Evolutionary conservation across 2,113 vertebrate species (phyloP).

Genomic region (Donacobius atricapilla): DNA sequence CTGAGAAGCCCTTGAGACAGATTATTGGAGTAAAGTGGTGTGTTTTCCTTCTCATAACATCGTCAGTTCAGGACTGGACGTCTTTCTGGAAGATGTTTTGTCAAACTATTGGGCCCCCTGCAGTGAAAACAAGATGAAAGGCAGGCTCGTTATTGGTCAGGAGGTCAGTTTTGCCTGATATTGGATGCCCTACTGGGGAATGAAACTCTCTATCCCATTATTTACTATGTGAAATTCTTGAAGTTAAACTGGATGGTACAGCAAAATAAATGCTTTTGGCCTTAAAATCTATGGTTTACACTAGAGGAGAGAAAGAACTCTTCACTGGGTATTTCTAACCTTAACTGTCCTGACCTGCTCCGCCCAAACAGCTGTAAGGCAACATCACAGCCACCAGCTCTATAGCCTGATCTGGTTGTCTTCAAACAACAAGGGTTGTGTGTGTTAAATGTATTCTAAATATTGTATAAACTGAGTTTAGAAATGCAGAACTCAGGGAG

Average conservation of each 20-base stretch:
- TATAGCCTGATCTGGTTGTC: not conserved
- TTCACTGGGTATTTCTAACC: not conserved
- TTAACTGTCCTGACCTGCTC: not conserved
- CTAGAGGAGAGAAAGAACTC: not conserved
- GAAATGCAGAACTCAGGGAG: not conserved
- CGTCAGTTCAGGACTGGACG: not conserved
- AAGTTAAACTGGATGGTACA: not conserved
- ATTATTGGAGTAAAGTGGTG: not conserved
- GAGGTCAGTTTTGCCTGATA: not conserved
- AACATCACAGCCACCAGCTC: not conserved
- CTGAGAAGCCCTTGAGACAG: not conserved
- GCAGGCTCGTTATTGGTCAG: not conserved
- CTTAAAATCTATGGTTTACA: not conserved
- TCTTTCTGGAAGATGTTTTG: not conserved
- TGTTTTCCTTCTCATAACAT: not conserved
- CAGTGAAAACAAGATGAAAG: not conserved
- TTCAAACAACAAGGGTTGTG: not conserved
- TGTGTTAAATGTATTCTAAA: not conserved
- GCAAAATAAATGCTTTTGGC: not conserved
- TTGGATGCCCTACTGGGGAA: not conserved
- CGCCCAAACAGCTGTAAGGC: not conserved
- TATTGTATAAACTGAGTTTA: not conserved
- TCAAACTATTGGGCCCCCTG: not conserved
- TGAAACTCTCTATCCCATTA: not conserved
- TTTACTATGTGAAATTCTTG: not conserved